Evolutionary conservation across 2,113 vertebrate species (phyloP), one percentile per base, ranked within the genome.

Genomic region (Kryptolebias marmoratus): DNA sequence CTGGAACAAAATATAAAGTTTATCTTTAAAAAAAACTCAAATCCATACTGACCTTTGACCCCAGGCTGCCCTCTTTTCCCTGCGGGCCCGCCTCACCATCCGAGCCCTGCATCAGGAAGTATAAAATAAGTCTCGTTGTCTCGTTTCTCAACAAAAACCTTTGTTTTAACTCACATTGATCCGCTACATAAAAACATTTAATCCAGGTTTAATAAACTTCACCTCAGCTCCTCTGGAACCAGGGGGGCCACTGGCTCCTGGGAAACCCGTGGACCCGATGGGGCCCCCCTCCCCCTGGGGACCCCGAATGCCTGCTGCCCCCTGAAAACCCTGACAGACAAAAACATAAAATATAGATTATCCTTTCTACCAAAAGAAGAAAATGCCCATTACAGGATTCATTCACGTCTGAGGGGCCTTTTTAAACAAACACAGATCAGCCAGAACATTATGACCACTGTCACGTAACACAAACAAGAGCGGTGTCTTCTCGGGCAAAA

Each of bases 11-110:
- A 77, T 16, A 67, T 81, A 77, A 81, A 64, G n/a, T 77, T n/a
- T 59, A 58, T 64, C 61, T 36, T 75, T 30, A 78, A 10, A 61
- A 12, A 54, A 53, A 28, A 2, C 65, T 55, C 54, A 78, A 61
- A 77, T 69, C 48, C 60, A 56, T 71, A 77, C 1, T 93, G 73
- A 96, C 96, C 95, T 96, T 97, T 77, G 84, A 78, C 73, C 96
- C 96, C 39, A 79, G 83, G 0, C 87, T 88, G 83, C 95, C 96
- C 82, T 93, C 86, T 69, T 93, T 93, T 31, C 95, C 96, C 14
- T 80, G 87, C 0, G 60, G 84, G 5, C 95, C 96, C 0, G 87
- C 86, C 63, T 94, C 95, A 12, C 96, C 96, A 78, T 91, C 94
- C 50, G 92, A 83, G 11, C 95, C 96, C 96, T 97, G 91, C 63